Conservation (phyloP, 2,888 invertebrate species). For the Plemyria rubiginata region DNA sequence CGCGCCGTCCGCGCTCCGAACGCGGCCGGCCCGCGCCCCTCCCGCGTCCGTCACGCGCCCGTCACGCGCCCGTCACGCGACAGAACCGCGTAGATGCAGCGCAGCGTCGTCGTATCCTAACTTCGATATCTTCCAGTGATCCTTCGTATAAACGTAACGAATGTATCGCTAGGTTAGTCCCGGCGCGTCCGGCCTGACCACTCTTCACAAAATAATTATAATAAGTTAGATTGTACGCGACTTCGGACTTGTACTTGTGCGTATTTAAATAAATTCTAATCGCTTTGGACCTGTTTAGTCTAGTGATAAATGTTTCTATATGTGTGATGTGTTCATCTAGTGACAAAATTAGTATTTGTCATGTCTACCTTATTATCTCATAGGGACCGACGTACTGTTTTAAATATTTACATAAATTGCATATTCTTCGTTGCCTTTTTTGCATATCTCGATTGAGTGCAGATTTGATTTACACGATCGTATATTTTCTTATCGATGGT, state of each 20-base stretch:
- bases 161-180: slow-evolving; percentile 73
- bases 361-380: slow-evolving; percentile 55
- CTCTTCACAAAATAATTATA: slow-evolving; percentile 78
- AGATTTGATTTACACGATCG: slow-evolving; percentile 55
- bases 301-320: slow-evolving; percentile 79
- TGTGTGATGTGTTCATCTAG: slow-evolving; percentile 82
- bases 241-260: slow-evolving; percentile 65
- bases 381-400: slow-evolving; percentile 66
- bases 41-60: slow-evolving; percentile 39
- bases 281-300: slow-evolving; percentile 76
- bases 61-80: slow-evolving; percentile 21
- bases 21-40: slow-evolving; percentile 27
- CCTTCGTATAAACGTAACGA: slow-evolving; percentile 74
- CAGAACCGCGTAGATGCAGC: slow-evolving; percentile 54
- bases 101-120: slow-evolving; percentile 51
- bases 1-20: slow-evolving; percentile 52
- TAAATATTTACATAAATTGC: slow-evolving; percentile 57
- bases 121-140: slow-evolving; percentile 82
- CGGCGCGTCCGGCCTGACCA: slow-evolving; percentile 60
- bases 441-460: slow-evolving; percentile 63
- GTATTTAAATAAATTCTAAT: slow-evolving; percentile 62
- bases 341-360: slow-evolving; percentile 74
- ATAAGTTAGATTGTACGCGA: slow-evolving; percentile 71
- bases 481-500: slow-evolving; percentile 49
- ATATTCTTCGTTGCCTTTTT: slow-evolving; percentile 72